Percentiles rank a stretch among this genome's conserved stretches.
Conservation (phyloP, 2,797 vertebrate genomes). For the Pogoniulus pusillus region DNA sequence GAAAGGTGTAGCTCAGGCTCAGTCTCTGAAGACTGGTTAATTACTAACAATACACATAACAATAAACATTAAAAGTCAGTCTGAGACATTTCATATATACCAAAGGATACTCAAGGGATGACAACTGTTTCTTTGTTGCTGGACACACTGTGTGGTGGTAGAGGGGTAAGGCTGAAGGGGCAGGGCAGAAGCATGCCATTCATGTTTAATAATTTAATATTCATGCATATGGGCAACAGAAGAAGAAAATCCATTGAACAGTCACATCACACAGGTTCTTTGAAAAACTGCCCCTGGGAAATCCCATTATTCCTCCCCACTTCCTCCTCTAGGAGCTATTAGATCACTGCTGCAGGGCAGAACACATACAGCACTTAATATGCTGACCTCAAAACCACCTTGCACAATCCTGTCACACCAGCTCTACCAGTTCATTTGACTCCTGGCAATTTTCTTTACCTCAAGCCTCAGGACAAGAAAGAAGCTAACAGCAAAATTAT, state of each 20-base stretch:
- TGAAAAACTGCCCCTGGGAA: background rate
- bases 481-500: background rate
- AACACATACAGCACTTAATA: background rate
- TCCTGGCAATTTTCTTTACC: background rate
- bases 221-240: slow-evolving; percentile 70
- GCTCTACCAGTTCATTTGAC: background rate
- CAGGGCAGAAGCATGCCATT: slow-evolving; percentile 48
- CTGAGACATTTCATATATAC: background rate
- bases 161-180: background rate
- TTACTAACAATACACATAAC: background rate
- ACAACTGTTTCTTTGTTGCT: background rate
- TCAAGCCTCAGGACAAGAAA: background rate
- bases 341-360: background rate
- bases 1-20: background rate
- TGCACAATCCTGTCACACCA: background rate
- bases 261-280: background rate
- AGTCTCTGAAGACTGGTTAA: background rate
- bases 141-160: background rate
- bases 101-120: background rate
- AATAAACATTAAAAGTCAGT: background rate
- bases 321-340: background rate
- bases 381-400: background rate
- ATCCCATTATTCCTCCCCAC: background rate
- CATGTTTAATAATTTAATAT: slow-evolving; percentile 49
- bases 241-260: background rate